Conservation (phyloP, 2,113 vertebrate genomes). For the Callipepla californica region DNA sequence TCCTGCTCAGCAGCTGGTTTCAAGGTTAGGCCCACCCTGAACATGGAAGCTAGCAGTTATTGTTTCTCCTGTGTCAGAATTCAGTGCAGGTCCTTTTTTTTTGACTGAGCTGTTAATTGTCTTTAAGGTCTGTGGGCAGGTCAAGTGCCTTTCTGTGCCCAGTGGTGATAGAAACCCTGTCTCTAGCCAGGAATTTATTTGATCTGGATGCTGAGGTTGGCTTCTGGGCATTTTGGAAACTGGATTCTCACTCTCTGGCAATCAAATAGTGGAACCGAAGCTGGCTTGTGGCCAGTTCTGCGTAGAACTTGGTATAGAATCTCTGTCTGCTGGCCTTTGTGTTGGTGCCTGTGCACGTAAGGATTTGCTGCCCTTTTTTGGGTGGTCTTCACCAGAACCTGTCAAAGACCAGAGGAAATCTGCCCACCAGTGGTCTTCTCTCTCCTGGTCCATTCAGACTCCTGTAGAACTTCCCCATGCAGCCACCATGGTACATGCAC, state of each 20-base stretch:
- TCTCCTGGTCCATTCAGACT: neutral
- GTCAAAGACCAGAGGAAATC: neutral
- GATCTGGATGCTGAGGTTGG: neutral
- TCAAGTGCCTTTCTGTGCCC: neutral
- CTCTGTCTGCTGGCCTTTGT: neutral
- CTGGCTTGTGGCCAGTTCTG: neutral
- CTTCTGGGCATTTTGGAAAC: neutral
- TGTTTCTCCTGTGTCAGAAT: neutral
- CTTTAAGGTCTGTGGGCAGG: neutral
- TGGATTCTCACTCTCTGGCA: neutral
- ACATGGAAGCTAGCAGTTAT: neutral
- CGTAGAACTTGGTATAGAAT: neutral
- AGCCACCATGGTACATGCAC: fast-evolving
- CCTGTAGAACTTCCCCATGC: fast-evolving
- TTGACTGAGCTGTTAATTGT: neutral
- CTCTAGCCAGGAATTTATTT: neutral
- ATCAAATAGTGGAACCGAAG: neutral
- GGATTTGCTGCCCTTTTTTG: neutral
- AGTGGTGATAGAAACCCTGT: neutral
- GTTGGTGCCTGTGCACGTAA: neutral
- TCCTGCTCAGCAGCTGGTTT: neutral
- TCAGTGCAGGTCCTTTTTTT: neutral
- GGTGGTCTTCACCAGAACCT: neutral
- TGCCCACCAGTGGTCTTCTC: neutral
- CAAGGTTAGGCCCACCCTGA: neutral